These are phyloP conservation scores for Schizotus pectinicornis DNA, from an alignment of 2,888 invertebrate species.

Conservation along the genomic window DNA sequence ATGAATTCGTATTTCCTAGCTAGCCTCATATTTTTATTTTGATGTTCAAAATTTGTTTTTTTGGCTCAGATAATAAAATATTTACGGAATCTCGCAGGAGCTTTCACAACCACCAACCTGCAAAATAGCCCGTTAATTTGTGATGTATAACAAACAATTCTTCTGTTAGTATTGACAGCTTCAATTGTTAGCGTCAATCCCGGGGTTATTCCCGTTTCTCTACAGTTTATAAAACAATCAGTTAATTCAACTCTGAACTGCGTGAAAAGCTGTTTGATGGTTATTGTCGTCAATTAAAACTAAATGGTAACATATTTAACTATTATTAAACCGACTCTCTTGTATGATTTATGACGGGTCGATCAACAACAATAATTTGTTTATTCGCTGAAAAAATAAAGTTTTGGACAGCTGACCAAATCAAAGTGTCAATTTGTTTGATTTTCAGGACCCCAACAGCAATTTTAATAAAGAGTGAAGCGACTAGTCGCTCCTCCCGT, in stretches of 20 bases:
- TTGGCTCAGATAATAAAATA: constrained; percentile 1
- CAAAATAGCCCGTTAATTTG: constrained; percentile 10
- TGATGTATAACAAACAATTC: background rate
- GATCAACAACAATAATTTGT: too few species aligned
- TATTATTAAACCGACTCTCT: too few species aligned
- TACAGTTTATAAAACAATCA: too few species aligned
- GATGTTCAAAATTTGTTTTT: constrained; percentile 1
- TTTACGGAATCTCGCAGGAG: constrained; percentile 2
- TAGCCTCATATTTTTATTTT: background rate
- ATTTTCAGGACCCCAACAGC: background rate
- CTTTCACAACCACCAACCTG: background rate
- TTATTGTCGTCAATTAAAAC: too few species aligned
- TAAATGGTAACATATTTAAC: too few species aligned
- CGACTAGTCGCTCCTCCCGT: background rate
- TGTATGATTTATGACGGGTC: too few species aligned
- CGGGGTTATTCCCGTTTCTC: background rate
- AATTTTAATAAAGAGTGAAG: too few species aligned
- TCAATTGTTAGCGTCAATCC: background rate
- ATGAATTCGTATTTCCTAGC: too few species aligned
- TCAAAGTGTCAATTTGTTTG: background rate
- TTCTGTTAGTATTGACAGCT: constrained; percentile 2
- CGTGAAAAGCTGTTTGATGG: too few species aligned
- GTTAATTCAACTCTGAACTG: too few species aligned
- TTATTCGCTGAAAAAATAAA: too few species aligned
- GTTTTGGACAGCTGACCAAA: background rate